Conservation (phyloP, 1,140 invertebrate species). For the Hypsibius dujardini region DNA sequence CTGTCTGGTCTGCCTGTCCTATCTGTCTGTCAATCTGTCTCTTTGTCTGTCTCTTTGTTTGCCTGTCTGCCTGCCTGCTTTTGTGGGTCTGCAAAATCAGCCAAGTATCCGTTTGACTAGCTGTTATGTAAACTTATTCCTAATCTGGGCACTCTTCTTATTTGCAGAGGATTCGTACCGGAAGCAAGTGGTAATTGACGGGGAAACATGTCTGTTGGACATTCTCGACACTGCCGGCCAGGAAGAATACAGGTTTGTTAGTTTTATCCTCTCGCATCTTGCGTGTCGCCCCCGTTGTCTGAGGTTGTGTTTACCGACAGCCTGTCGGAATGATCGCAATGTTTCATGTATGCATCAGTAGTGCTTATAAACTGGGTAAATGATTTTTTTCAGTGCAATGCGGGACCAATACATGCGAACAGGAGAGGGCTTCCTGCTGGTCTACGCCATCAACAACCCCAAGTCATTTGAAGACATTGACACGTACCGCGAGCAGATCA, state of each 20-base stretch:
- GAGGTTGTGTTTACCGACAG: neutral
- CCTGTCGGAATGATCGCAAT: neutral
- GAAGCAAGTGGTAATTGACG: conserved; percentile 93
- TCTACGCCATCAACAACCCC: conserved; percentile 90
- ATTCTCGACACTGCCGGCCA: conserved; percentile 97
- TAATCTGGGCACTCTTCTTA: neutral
- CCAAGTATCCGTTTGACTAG: no score
- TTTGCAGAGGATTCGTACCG: conserved; percentile 85
- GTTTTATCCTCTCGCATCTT: neutral
- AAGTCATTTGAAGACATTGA: conserved; percentile 96
- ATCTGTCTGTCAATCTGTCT: no score
- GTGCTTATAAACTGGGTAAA: neutral
- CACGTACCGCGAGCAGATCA: conserved; percentile 87
- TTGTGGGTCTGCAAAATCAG: no score
- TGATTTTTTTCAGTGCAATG: conserved; percentile 36
- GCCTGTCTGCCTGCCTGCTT: no score
- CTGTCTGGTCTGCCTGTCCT: no score
- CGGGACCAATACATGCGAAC: conserved; percentile 45
- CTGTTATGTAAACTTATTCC: no score
- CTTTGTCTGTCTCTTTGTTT: no score
- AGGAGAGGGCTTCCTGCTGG: conserved; percentile 43
- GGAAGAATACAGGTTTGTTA: conserved; percentile 71
- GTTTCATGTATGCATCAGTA: conserved; percentile 19
- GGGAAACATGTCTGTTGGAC: conserved; percentile 91
- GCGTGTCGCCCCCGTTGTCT: neutral